Conservation (phyloP, 2,797 vertebrate species). For the Carapus acus region DNA sequence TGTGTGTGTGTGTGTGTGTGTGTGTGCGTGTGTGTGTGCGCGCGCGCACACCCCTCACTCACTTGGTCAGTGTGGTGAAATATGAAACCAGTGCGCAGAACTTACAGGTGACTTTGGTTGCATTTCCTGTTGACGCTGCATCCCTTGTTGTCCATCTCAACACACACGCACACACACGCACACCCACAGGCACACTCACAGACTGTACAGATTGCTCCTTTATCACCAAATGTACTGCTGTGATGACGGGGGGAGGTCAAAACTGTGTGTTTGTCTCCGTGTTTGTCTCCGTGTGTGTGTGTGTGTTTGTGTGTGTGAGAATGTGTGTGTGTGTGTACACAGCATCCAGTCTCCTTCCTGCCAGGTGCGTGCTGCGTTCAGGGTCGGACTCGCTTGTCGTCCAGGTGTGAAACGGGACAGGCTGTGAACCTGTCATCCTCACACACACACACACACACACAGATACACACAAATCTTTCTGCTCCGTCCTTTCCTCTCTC, state of each 20-base stretch:
- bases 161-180: not conserved
- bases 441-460: too few species aligned
- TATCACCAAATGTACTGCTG: slow-evolving; percentile 7
- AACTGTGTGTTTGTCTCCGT: too few species aligned
- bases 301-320: slow-evolving; percentile 11
- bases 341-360: not conserved
- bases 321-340: slow-evolving; percentile 4
- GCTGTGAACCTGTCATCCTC: slow-evolving; percentile 23
- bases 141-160: too few species aligned
- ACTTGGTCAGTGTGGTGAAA: not conserved
- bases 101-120: too few species aligned
- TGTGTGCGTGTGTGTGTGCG: too few species aligned
- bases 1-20: too few species aligned
- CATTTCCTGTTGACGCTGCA: too few species aligned
- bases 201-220: slow-evolving; percentile 5
- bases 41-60: not conserved
- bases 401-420: slow-evolving; percentile 11
- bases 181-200: not conserved
- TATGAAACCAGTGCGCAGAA: too few species aligned
- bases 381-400: not conserved
- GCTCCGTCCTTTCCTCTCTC: not conserved
- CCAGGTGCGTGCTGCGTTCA: not conserved
- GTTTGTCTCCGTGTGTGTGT: slow-evolving; percentile 12
- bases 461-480: too few species aligned
- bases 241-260: not conserved